Evolutionary conservation across 1,140 invertebrate species (phyloP).

Genomic region (Lycorma delicatula): DNA sequence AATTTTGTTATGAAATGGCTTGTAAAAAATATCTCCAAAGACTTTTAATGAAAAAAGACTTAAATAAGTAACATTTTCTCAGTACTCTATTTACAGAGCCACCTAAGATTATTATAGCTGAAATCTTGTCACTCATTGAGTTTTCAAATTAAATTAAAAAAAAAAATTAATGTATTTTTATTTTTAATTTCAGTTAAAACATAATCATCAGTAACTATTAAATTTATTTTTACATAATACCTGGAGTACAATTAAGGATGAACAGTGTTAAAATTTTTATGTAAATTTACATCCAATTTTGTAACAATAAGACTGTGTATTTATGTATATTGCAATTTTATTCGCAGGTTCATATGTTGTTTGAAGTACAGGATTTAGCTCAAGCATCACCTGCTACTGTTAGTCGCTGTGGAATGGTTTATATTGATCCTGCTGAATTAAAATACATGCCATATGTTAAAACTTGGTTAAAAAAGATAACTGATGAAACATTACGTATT

Average conservation of each 20-base stretch:
- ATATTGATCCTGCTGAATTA: conserved; percentile 71
- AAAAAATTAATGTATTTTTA: too few species aligned
- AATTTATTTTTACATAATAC: neutral
- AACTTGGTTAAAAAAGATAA: conserved; percentile 61
- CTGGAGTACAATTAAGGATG: neutral
- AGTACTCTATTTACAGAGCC: too few species aligned
- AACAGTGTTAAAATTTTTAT: neutral
- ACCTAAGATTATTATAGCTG: too few species aligned
- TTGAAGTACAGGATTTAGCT: conserved; percentile 80
- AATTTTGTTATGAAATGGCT: too few species aligned
- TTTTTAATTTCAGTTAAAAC: too few species aligned
- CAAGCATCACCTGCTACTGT: conserved; percentile 86
- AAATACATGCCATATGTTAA: conserved; percentile 72
- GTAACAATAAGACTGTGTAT: too few species aligned
- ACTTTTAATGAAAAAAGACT: too few species aligned
- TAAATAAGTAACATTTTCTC: too few species aligned
- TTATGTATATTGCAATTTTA: neutral
- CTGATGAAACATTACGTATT: conserved; percentile 44
- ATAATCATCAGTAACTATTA: too few species aligned
- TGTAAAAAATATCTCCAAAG: too few species aligned
- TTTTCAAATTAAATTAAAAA: too few species aligned
- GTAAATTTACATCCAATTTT: neutral
- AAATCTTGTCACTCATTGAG: too few species aligned
- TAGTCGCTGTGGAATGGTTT: conserved; percentile 69
- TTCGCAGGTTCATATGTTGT: conserved; percentile 65